Percentiles rank a stretch among this genome's conserved stretches.
phyloP scores from a whole-genome alignment of 2,888 invertebrate genomes.

The Hydroisotoma schaefferi region DNA sequence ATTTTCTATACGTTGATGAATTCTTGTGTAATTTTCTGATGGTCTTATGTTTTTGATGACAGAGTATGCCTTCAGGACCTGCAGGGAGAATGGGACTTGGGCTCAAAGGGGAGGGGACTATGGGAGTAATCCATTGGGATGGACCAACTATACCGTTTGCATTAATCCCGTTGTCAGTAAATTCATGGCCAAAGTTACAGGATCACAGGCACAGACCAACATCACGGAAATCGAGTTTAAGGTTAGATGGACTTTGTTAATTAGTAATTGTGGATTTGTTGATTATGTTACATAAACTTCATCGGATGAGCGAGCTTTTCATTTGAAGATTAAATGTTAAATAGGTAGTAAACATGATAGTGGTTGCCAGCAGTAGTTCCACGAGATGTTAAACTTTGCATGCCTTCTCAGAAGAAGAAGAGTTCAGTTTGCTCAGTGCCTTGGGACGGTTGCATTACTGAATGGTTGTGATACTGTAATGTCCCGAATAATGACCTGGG shows the following conservation, averaged over 20 bases:
- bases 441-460: too few relatives aligned
- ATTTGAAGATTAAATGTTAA: neutral
- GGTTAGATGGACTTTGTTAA: slow-evolving; percentile 36
- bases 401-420: too few relatives aligned
- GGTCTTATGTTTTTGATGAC: neutral
- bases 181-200: slow-evolving; percentile 47
- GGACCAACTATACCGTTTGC: slow-evolving; percentile 54
- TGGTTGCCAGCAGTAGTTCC: too few relatives aligned
- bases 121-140: slow-evolving; percentile 48
- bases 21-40: too few relatives aligned
- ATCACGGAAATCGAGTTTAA: slow-evolving; percentile 49
- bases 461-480: too few relatives aligned
- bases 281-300: too few relatives aligned
- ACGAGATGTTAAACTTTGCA: too few relatives aligned
- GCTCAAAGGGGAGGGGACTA: slow-evolving; percentile 47
- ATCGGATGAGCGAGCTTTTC: neutral
- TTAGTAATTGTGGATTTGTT: neutral
- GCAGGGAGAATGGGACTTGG: slow-evolving; percentile 52
- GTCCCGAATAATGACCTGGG: too few relatives aligned
- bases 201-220: slow-evolving; percentile 46
- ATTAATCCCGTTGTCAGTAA: slow-evolving; percentile 52
- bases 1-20: too few relatives aligned
- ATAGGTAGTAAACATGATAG: too few relatives aligned
- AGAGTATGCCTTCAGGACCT: slow-evolving; percentile 53
- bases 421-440: too few relatives aligned